Base-by-base conservation (phyloP, 2,113 vertebrate species). In the Micromys minutus region DNA sequence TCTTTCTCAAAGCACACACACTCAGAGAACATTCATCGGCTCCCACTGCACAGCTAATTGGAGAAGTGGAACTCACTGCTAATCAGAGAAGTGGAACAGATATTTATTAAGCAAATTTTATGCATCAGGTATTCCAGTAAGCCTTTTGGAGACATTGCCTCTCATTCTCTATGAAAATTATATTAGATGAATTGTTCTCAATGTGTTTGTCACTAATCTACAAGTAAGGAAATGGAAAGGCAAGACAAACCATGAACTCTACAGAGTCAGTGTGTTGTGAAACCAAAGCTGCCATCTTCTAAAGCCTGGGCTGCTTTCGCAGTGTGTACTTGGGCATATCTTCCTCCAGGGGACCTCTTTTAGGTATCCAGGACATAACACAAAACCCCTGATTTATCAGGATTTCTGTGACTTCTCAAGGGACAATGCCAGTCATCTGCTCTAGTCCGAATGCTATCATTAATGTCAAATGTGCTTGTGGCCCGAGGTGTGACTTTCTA, bases 101-200 rank as follows among this genome's bases (percentile, higher is more conserved):
- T 85, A 24, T 36, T 84, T 67, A 36, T 86, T 79, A 84, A 89
- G 69, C 39, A 89, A 52, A 13, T 42, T 85, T 94, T 47, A 7
- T 47, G 5, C 15, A 50, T 77, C 45, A 22, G 69, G 7, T 71
- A 61, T 76, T 72, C 57, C 89, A 26, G 59, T 92, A 86, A 94
- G 29, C 15, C 59, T 93, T 94, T 89, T 75, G 13, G 65, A 96
- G 17, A 63, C 5, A n/a, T 2, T 50, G 88, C 45, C 50, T 96
- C 83, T 74, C 85, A 84, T 93, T 92, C 55, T 93, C 93, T 61
- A 87, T 2, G 63, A 22, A 47, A 87, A 89, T 22, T 39, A 7
- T 77, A 75, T 89, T 55, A 83, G 91, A 50, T 83, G 63, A 61
- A 83, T 93, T 71, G 72, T 91, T 84, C 92, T 95, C 85, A 71